Conservation (phyloP, 2,113 vertebrate species). For the Okapia johnstoni region DNA sequence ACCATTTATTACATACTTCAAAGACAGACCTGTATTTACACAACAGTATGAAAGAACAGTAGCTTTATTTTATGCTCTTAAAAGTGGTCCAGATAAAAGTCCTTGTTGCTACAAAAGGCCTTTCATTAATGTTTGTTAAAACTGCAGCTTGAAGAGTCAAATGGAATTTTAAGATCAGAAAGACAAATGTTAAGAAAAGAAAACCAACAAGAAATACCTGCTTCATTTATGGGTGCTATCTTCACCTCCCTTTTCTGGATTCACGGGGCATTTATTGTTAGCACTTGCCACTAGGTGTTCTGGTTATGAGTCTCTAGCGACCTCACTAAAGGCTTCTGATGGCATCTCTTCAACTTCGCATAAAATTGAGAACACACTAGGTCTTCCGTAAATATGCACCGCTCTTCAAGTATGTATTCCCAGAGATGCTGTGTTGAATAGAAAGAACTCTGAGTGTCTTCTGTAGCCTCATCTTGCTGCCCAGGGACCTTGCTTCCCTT, state of each 20-base stretch:
- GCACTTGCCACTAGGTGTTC: not conserved
- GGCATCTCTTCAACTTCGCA: not conserved
- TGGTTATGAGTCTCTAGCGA: not conserved
- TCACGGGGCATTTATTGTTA: not conserved
- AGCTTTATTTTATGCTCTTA: slow-evolving; percentile 2
- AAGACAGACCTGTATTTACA: slow-evolving; percentile 32
- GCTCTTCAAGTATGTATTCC: not conserved
- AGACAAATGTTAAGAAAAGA: slow-evolving; percentile 3
- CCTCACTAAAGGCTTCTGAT: not conserved
- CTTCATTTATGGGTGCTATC: accelerated
- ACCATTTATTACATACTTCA: slow-evolving; percentile 43
- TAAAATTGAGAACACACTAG: not conserved
- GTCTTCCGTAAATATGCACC: not conserved
- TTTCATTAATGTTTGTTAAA: slow-evolving; percentile 40
- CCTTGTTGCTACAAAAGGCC: not conserved
- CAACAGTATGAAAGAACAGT: not conserved
- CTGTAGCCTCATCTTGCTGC: not conserved
- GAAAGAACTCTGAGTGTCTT: not conserved
- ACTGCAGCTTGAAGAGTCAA: not conserved
- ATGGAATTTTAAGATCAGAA: slow-evolving; percentile 56
- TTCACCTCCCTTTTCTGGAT: not conserved
- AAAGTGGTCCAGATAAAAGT: slow-evolving; percentile 34
- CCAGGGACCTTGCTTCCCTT: accelerated
- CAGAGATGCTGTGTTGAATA: not conserved
- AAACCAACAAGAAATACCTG: not conserved